Evolutionary conservation across 2,113 vertebrate genomes (phyloP).

Genomic region (Apodemus sylvaticus): DNA sequence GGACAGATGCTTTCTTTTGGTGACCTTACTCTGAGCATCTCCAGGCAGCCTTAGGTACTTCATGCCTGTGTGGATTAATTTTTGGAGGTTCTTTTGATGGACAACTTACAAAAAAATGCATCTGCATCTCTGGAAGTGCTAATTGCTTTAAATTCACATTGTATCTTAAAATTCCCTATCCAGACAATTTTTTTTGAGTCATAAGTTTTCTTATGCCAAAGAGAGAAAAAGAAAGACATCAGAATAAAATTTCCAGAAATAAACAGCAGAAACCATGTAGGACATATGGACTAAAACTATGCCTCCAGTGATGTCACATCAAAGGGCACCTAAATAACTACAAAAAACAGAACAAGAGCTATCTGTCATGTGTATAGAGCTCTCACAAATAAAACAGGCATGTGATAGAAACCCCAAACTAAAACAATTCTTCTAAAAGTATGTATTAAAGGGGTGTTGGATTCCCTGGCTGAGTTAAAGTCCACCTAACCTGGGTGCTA

Average conservation of each 20-base stretch:
- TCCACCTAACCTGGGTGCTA: background rate
- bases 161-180: constrained; percentile 54
- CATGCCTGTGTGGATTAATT: constrained; percentile 37
- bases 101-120: constrained; percentile 6
- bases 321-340: constrained; percentile 43
- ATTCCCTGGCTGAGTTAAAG: too few species aligned
- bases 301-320: background rate
- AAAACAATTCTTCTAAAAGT: constrained; percentile 9
- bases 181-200: constrained; percentile 46
- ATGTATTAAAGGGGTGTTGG: background rate
- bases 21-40: background rate
- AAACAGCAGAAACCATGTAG: constrained; percentile 9
- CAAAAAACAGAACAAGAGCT: constrained; percentile 8
- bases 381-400: constrained; percentile 17
- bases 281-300: background rate
- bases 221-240: constrained; percentile 33
- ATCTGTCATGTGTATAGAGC: background rate
- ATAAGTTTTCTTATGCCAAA: constrained; percentile 49
- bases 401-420: background rate
- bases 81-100: constrained; percentile 38
- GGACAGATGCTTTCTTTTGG: background rate
- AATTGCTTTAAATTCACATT: constrained; percentile 65
- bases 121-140: constrained; percentile 26
- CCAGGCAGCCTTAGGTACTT: background rate
- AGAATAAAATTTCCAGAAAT: constrained; percentile 61